phyloP scores from a whole-genome alignment of 2,797 vertebrate species.

The Ptychadena robeensis region DNA sequence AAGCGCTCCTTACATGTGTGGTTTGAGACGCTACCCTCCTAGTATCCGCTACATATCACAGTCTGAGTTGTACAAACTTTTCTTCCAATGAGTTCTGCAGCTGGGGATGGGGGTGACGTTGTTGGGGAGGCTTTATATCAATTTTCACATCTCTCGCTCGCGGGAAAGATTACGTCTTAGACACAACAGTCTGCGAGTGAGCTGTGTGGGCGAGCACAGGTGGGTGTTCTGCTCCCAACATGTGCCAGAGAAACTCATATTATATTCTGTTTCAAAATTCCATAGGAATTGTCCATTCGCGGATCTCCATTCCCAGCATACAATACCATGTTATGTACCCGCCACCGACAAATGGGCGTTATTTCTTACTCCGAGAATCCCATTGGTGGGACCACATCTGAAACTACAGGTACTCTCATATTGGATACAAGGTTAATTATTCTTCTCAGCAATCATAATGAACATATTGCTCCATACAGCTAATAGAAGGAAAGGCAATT shows the following conservation, averaged over 20 bases:
- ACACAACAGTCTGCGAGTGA: constrained; percentile 57
- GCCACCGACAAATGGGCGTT: background rate
- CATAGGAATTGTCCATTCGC: constrained; percentile 22
- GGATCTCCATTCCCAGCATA: background rate
- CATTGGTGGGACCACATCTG: no score
- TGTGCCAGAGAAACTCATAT: constrained; percentile 34
- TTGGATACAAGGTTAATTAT: no score
- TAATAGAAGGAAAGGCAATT: no score
- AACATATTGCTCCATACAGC: no score
- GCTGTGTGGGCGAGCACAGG: constrained; percentile 54
- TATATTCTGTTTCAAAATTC: constrained; percentile 40
- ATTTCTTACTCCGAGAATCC: background rate
- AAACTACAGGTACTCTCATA: no score
- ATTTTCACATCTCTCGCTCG: constrained; percentile 56
- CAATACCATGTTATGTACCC: background rate
- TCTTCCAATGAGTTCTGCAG: constrained; percentile 41
- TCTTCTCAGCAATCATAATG: no score
- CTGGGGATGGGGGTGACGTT: constrained; percentile 8
- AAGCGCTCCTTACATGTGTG: constrained; percentile 13
- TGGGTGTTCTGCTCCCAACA: constrained; percentile 43
- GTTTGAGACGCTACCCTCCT: constrained; percentile 10
- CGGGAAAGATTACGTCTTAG: constrained; percentile 56
- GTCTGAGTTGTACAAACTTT: constrained; percentile 35
- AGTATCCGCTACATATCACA: constrained; percentile 15
- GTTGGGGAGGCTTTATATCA: constrained; percentile 50